These are phyloP conservation scores for Thomomys bottae DNA, from an alignment of 2,113 vertebrate genomes.

Conservation along the genomic window DNA sequence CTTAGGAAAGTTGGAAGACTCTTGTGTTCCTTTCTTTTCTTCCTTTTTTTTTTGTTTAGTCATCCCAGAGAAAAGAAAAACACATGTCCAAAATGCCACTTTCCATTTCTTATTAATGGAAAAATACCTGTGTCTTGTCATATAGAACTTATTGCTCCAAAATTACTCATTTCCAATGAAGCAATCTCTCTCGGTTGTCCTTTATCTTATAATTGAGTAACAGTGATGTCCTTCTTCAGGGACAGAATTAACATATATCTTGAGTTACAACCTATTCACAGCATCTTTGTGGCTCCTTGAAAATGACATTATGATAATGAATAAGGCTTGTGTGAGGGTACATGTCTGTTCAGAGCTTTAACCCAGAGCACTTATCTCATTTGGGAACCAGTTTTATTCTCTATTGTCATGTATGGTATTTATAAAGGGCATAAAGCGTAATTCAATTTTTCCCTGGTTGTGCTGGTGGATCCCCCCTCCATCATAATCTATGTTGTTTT, in stretches of 20 bases:
- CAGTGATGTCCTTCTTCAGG: slow-evolving; percentile 2
- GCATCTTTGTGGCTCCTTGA: slow-evolving; percentile 36
- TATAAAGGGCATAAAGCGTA: background rate
- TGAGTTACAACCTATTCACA: slow-evolving; percentile 35
- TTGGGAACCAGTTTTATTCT: background rate
- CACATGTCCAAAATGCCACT: background rate
- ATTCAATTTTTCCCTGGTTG: background rate
- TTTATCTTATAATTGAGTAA: slow-evolving; percentile 41
- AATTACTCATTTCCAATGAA: background rate
- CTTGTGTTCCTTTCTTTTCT: background rate
- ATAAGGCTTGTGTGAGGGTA: background rate
- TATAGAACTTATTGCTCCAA: background rate
- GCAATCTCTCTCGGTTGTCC: background rate
- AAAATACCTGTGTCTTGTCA: background rate
- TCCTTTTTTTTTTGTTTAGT: background rate
- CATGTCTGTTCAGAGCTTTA: background rate
- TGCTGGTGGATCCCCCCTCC: background rate
- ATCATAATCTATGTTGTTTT: background rate
- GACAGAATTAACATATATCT: slow-evolving; percentile 43
- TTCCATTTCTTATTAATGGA: background rate
- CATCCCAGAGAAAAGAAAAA: background rate
- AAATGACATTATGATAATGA: slow-evolving; percentile 12
- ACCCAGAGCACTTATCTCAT: background rate
- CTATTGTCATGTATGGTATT: background rate
- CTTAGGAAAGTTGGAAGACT: background rate